These are phyloP conservation scores for Paralichthys olivaceus DNA, from an alignment of 2,113 vertebrate species.

Conservation along the genomic window DNA sequence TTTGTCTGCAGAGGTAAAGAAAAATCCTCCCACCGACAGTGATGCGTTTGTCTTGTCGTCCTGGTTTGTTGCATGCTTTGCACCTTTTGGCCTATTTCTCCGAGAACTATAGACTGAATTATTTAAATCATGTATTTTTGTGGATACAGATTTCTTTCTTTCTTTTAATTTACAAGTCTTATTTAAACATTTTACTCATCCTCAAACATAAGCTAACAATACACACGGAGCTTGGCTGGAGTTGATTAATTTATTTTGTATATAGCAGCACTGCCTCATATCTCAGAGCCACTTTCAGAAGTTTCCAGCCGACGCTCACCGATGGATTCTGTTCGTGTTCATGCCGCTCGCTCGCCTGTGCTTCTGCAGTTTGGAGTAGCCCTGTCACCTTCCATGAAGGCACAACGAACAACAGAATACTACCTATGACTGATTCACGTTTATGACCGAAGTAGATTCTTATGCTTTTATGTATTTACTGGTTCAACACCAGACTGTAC, in stretches of 20 bases:
- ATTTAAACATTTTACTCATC: slow-evolving; percentile 51
- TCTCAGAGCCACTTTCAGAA: neutral
- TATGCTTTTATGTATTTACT: slow-evolving; percentile 57
- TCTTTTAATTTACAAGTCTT: slow-evolving; percentile 75
- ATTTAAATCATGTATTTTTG: slow-evolving; percentile 46
- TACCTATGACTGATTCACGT: slow-evolving; percentile 70
- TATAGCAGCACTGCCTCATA: slow-evolving; percentile 9
- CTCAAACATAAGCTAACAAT: slow-evolving; percentile 7
- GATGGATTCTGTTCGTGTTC: neutral
- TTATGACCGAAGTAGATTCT: slow-evolving; percentile 63
- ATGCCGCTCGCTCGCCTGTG: slow-evolving; percentile 37
- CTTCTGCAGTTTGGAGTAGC: slow-evolving; percentile 70
- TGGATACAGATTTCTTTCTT: slow-evolving; percentile 17
- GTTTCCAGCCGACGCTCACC: neutral
- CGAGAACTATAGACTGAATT: slow-evolving; percentile 22
- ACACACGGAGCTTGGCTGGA: slow-evolving; percentile 25
- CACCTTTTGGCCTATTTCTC: slow-evolving; percentile 60
- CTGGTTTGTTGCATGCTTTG: slow-evolving; percentile 69
- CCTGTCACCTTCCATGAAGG: slow-evolving; percentile 85
- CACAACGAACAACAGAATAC: slow-evolving; percentile 70
- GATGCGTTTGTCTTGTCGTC: slow-evolving; percentile 9
- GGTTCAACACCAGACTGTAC: slow-evolving; percentile 67
- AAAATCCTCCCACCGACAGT: slow-evolving; percentile 2
- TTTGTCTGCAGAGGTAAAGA: neutral
- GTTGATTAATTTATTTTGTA: slow-evolving; percentile 64